Evolutionary conservation across 2,113 vertebrate species (phyloP).

Genomic region (Dolichotis patagonum): DNA sequence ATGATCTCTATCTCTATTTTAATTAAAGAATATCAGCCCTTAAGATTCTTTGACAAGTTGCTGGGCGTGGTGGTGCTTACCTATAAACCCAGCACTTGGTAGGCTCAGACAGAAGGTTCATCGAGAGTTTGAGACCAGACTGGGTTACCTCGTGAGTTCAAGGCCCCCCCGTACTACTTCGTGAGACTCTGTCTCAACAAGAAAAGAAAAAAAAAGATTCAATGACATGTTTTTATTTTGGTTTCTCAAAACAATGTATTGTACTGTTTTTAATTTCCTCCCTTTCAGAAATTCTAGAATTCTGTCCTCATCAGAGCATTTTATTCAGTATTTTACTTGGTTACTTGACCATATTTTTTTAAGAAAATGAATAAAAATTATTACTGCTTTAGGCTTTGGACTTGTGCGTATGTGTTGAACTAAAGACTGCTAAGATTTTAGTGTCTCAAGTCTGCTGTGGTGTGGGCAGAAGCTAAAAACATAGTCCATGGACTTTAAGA

Average conservation of each 20-base stretch:
- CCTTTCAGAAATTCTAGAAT: constrained; percentile 53
- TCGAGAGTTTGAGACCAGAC: not conserved
- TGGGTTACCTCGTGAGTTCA: not conserved
- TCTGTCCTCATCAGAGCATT: not conserved
- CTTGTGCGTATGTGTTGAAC: not conserved
- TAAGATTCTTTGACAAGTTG: not conserved
- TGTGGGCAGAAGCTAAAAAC: constrained; percentile 8
- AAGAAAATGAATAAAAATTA: constrained; percentile 1
- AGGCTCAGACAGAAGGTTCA: not conserved
- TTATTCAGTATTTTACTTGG: not conserved
- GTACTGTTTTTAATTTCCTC: constrained; percentile 21
- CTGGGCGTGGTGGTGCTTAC: not conserved
- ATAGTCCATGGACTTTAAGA: not conserved
- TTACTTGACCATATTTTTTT: not conserved
- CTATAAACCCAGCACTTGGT: not conserved
- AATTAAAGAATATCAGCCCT: constrained; percentile 1
- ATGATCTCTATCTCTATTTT: constrained; percentile 34
- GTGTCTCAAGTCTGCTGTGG: not conserved
- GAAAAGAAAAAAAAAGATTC: not conserved
- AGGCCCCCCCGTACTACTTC: not conserved
- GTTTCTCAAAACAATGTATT: not conserved
- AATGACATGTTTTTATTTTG: not conserved
- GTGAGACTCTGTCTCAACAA: not conserved
- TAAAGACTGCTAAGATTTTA: not conserved
- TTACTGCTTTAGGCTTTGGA: not conserved